Percentiles rank a stretch among this genome's conserved stretches.
Evolutionary conservation across 2,797 vertebrate species (phyloP).

Genomic region (Pseudomugil tenellus): DNA sequence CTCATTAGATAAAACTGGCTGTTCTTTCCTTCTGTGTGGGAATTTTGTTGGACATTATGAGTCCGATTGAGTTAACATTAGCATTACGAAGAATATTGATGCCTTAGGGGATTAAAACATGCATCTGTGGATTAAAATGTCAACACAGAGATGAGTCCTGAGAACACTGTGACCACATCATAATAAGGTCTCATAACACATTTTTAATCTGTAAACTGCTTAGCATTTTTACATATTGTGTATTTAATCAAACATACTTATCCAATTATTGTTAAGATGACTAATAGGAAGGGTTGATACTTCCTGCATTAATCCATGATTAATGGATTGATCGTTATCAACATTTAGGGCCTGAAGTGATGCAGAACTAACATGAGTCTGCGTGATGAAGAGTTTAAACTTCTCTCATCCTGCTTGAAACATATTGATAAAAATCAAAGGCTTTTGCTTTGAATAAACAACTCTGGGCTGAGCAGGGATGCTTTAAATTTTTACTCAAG

Average conservation of each 20-base stretch:
- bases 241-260: conserved; percentile 7
- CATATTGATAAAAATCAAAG: conserved; percentile 52
- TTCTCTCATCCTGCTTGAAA: conserved; percentile 37
- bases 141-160: not conserved
- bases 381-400: conserved; percentile 34
- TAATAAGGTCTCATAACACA: not conserved
- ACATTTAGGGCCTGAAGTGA: not conserved
- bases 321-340: too few species aligned
- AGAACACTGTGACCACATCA: not conserved
- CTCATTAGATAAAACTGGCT: not conserved
- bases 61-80: not conserved
- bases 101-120: not conserved
- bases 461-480: conserved; percentile 32
- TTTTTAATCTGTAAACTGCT: not conserved
- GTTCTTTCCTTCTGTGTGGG: not conserved
- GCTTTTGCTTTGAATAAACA: conserved; percentile 44
- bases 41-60: not conserved
- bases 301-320: conserved; percentile 19
- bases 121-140: not conserved
- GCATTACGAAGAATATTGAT: not conserved
- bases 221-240: not conserved
- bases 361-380: conserved; percentile 19
- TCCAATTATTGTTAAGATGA: conserved; percentile 2
- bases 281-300: conserved; percentile 12
- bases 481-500: conserved; percentile 48